Base-by-base conservation (phyloP, 2,888 invertebrate species). In the Epinotia demarniana region DNA sequence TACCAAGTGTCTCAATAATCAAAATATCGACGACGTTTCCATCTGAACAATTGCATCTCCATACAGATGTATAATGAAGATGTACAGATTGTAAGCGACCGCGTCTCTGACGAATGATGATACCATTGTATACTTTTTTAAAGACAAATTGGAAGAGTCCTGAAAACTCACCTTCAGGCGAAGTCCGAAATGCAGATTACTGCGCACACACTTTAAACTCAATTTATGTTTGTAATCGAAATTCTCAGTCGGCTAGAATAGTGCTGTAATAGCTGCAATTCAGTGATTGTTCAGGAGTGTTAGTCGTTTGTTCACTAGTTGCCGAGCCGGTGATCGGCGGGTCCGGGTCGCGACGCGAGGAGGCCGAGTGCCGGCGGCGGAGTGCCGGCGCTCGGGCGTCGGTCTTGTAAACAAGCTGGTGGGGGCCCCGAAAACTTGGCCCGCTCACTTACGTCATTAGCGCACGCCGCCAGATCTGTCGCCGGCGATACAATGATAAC, bases 371-470 rank as follows among this genome's bases (percentile, higher is more conserved):
- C 88, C 90, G 88, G 87, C 88, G 86, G 88, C 91, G 89, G 85
- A 92, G 90, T 92, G 93, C 89, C 92, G 92, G 90, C 87, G 89
- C 84, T 84, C 86, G 86, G 88, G 86, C 89, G 89, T 84, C 87
- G 86, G 85, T 89, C 90, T 88, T 90, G 93, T 93, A 92, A 93
- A 93, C 93, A 93, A 92, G 91, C 87, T 90, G 93, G 93, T 91
- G 93, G 93, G 93, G 93, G 93, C 91, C 92, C 89, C 91, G 88
- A 92, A 92, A 92, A 92, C 92, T 92, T 91, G 92, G 83, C 84
- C 89, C 92, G 89, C 86, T 92, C 90, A 91, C 92, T 92, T 91
- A 91, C 93, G 92, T 92, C 93, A 93, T 84, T 79, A 79, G 80
- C 81, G 79, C 80, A 78, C 81, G 82, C 83, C 83, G 79, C 78